Evolutionary conservation across 1,140 invertebrate species (phyloP).

Genomic region (Leptestheria dahalacensis): DNA sequence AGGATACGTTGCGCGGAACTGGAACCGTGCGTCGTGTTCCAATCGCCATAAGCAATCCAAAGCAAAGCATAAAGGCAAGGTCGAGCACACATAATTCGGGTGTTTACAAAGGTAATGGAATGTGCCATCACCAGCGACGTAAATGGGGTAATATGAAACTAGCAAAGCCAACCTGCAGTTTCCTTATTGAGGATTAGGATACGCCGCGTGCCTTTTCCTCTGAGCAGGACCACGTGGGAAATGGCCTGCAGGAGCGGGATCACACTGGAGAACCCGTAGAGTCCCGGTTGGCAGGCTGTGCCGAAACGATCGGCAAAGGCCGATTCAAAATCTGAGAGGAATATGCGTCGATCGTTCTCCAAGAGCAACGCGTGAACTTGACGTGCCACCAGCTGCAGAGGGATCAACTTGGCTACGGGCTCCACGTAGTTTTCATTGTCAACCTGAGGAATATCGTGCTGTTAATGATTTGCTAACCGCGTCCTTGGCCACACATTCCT

Average conservation of each 20-base stretch:
- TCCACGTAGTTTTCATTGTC: slow-evolving; percentile 24
- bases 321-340: slow-evolving; percentile 36
- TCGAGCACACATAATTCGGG: background rate
- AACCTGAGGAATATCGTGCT: no score
- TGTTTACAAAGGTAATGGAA: background rate
- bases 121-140: background rate
- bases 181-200: background rate
- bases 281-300: slow-evolving; percentile 33
- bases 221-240: slow-evolving; percentile 36
- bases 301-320: slow-evolving; percentile 39
- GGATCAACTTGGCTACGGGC: slow-evolving; percentile 34
- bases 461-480: no score
- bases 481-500: no score
- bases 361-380: slow-evolving; percentile 40
- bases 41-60: no score
- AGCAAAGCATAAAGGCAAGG: background rate
- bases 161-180: background rate
- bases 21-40: no score
- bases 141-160: background rate
- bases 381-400: slow-evolving; percentile 39
- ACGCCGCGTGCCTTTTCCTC: slow-evolving; percentile 21
- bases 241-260: slow-evolving; percentile 38
- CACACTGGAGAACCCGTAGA: slow-evolving; percentile 38
- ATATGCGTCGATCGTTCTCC: slow-evolving; percentile 34
- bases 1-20: no score